Conservation (phyloP, 1,140 invertebrate genomes). For the Musca domestica region DNA sequence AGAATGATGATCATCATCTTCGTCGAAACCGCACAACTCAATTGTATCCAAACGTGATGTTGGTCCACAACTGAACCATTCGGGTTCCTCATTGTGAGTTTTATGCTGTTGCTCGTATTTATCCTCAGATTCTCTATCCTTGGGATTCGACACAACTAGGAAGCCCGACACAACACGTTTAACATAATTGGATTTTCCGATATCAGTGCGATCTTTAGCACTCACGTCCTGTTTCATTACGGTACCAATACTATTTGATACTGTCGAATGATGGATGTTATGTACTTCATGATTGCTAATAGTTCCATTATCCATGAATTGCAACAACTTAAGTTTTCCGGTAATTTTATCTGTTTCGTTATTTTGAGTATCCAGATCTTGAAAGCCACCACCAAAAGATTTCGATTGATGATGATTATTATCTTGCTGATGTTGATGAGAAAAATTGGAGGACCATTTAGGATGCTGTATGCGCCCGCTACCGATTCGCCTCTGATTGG, state of each 20-base stretch:
- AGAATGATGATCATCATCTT: conserved; percentile 35
- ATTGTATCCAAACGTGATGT: conserved; percentile 49
- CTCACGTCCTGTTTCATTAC: neutral
- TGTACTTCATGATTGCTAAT: too few relatives aligned
- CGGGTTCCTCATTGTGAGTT: conserved; percentile 46
- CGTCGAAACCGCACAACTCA: conserved; percentile 48
- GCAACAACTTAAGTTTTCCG: neutral
- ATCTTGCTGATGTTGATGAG: neutral
- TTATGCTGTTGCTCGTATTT: conserved; percentile 39
- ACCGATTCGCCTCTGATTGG: conserved; percentile 49
- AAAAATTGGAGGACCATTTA: conserved; percentile 34
- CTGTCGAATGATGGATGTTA: neutral
- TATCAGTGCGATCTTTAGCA: conserved; percentile 2
- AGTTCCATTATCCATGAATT: too few relatives aligned
- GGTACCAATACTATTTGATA: neutral
- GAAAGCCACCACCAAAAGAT: neutral
- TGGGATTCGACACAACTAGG: conserved; percentile 46
- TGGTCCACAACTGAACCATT: conserved; percentile 51
- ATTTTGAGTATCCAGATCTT: too few relatives aligned
- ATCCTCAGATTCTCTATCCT: conserved; percentile 41
- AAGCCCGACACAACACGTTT: conserved; percentile 49
- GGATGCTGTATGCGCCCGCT: conserved; percentile 44
- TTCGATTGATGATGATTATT: neutral
- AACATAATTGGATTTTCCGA: conserved; percentile 46
- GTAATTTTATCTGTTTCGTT: neutral